Evolutionary conservation across 2,113 vertebrate genomes (phyloP), one percentile per base, ranked within the genome.

Genomic region (Poecilia latipinna): DNA sequence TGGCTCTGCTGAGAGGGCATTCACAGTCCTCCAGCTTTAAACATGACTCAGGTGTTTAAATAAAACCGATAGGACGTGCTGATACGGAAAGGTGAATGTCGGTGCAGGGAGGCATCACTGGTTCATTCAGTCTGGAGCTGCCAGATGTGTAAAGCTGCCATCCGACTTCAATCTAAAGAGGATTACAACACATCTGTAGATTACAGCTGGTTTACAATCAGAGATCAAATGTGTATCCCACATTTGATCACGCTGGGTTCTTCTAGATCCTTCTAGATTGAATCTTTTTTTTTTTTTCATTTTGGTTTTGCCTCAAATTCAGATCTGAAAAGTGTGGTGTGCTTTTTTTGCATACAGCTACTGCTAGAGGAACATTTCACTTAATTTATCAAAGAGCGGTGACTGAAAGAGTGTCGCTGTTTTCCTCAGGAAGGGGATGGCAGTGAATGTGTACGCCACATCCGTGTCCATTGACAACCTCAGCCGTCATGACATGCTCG

Each of bases 401-500:
- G 57, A 4, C 17, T 75, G 57, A 78, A 2, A 24, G 28, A 0
- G 13, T 12, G 35, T 37, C 1, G 12, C 4, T 44, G 15, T 77
- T 61, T 33, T 19, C 74, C 70, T 29, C 90, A 96, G 95, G 93
- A 70, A 93, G 94, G 96, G 95, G 90, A 99, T 99, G 98, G 98
- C 98, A 87, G 97, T 99, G 93, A 99, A 99, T 93, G 97, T 99
- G 90, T 96, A 98, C 88, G 96, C 98, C 78, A 99, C 98, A 0
- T 99, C 97, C 17, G 97, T 98, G 93, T 98, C 97, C 90, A 97
- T 96, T 67, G 97, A 99, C 92, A 99, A 99, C 94, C 95, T 99
- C 93, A 98, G 97, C 91, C 95, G 98, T 82, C 98, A 99, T 93
- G 98, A 99, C 83, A 98, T 99, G 97, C 94, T 99, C 75, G 96